These are phyloP conservation scores for Ptyas mucosa DNA, from an alignment of 2,113 vertebrate species.

Conservation along the genomic window DNA sequence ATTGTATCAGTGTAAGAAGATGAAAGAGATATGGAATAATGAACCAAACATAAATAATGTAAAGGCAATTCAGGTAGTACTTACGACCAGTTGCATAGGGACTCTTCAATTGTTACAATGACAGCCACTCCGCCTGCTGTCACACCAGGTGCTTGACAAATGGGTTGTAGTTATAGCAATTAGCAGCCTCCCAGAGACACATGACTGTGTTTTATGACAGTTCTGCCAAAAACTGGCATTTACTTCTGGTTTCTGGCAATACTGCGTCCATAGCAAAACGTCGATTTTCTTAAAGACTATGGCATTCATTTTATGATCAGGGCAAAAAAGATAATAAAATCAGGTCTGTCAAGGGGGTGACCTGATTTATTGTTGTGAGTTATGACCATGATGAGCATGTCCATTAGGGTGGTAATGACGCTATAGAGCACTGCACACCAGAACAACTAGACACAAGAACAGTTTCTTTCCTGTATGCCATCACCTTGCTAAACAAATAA, in stretches of 20 bases:
- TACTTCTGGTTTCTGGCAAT: background rate
- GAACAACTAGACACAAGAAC: too few relatives aligned
- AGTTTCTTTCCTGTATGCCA: too few relatives aligned
- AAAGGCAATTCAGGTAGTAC: background rate
- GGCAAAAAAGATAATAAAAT: background rate
- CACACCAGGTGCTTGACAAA: background rate
- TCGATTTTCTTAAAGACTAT: background rate
- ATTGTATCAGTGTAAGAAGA: slow-evolving; percentile 1
- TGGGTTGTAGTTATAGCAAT: background rate
- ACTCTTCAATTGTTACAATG: background rate
- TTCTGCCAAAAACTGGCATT: background rate
- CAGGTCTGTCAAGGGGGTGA: too few relatives aligned
- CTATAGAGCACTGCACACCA: too few relatives aligned
- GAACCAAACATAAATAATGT: slow-evolving; percentile 19
- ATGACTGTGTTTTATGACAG: background rate
- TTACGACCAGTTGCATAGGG: background rate
- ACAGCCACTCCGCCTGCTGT: background rate
- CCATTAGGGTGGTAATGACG: background rate
- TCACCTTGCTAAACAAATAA: too few relatives aligned
- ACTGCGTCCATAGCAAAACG: background rate
- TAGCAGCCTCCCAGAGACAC: background rate
- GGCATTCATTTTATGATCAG: background rate
- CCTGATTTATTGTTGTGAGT: background rate
- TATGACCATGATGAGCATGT: background rate
- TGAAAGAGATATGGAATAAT: background rate